Evolutionary conservation across 2,113 vertebrate genomes (phyloP).

Genomic region (Halcyon malimbica): DNA sequence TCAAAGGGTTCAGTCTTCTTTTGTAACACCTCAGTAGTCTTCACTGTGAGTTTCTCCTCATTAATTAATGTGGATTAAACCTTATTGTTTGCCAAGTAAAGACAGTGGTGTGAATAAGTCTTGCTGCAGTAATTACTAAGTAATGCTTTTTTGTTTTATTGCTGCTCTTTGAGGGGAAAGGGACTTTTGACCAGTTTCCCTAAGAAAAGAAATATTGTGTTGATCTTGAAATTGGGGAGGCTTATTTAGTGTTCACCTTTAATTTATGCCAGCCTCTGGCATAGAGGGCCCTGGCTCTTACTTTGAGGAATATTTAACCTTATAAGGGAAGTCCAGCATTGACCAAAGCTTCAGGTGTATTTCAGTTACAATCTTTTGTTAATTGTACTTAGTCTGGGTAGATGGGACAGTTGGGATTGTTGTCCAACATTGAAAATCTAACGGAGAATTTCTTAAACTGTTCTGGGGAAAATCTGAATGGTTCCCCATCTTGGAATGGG

Average conservation of each 20-base stretch:
- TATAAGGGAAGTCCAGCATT: background rate
- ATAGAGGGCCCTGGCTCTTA: background rate
- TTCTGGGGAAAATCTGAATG: background rate
- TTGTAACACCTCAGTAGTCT: background rate
- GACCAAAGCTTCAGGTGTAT: background rate
- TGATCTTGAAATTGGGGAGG: background rate
- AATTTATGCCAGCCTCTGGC: background rate
- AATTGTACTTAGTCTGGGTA: accelerated
- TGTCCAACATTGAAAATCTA: background rate
- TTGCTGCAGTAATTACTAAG: background rate
- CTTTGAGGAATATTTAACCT: background rate
- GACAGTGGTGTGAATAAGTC: background rate
- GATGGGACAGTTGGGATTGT: background rate
- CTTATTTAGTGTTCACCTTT: background rate
- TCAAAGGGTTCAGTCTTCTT: background rate
- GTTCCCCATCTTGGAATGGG: background rate
- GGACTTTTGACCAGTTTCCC: background rate
- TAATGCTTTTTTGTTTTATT: background rate
- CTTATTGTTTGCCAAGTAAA: background rate
- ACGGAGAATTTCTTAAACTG: background rate
- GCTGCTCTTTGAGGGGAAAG: background rate
- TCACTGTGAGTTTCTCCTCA: background rate
- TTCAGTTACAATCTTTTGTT: background rate
- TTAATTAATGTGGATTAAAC: background rate
- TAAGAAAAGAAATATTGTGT: background rate